phyloP scores from a whole-genome alignment of 2,797 vertebrate species.

The Columba guinea region DNA sequence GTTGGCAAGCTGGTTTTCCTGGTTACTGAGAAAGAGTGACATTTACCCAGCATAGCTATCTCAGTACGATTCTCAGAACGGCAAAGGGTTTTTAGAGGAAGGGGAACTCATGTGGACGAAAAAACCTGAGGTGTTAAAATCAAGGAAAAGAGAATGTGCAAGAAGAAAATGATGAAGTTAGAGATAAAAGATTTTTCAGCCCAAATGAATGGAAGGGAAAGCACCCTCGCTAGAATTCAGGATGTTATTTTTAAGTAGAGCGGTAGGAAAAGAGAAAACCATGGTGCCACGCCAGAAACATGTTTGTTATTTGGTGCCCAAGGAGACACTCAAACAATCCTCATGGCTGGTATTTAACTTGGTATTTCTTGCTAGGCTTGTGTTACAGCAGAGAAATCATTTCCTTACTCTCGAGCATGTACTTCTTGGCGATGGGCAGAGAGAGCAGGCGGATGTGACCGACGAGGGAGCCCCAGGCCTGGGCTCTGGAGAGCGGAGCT shows the following conservation, averaged over 20 bases:
- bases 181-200: background rate
- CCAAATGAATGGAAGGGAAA: background rate
- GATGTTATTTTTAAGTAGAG: slow-evolving; percentile 31
- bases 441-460: slow-evolving; percentile 89
- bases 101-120: background rate
- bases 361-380: background rate
- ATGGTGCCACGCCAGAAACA: background rate
- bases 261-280: slow-evolving; percentile 9
- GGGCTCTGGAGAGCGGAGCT: slow-evolving; percentile 78
- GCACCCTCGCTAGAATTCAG: background rate
- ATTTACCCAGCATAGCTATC: background rate
- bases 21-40: background rate
- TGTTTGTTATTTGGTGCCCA: background rate
- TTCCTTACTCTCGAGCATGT: slow-evolving; percentile 88
- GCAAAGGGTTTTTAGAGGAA: background rate
- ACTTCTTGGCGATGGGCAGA: slow-evolving; percentile 93
- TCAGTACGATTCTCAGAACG: background rate
- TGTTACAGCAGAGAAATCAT: background rate
- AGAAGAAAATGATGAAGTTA: background rate
- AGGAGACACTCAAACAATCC: background rate
- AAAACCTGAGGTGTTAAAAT: background rate
- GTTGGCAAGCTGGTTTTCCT: background rate
- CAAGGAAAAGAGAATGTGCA: background rate
- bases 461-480: slow-evolving; percentile 88
- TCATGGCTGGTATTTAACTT: background rate